phyloP scores from a whole-genome alignment of 2,797 vertebrate species.

The Mastacembelus armatus region DNA sequence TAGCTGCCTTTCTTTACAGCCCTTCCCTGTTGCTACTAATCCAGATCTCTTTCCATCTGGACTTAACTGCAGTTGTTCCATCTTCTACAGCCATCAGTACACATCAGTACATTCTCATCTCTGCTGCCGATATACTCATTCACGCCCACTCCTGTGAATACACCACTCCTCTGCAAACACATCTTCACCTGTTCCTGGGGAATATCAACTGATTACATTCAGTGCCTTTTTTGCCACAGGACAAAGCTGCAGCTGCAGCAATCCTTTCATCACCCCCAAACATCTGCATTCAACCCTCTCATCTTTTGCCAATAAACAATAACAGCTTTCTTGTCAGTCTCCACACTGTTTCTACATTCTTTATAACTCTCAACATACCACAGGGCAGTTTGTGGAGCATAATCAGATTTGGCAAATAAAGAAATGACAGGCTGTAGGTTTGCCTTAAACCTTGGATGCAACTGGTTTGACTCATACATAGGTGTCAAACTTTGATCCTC shows the following conservation, averaged over 20 bases:
- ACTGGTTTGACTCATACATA: constrained; percentile 2
- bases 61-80: not conserved
- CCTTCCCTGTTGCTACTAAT: not conserved
- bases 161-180: not conserved
- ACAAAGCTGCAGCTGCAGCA: constrained; percentile 1
- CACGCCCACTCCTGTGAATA: not conserved
- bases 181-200: not conserved
- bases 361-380: no score
- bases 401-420: not conserved
- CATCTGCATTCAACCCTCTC: constrained; percentile 21
- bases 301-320: constrained; percentile 25
- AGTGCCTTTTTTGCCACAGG: not conserved
- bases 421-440: not conserved
- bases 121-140: not conserved
- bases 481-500: constrained; percentile 5
- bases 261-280: constrained; percentile 13
- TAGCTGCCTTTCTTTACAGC: not conserved
- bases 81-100: not conserved
- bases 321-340: not conserved
- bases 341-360: no score
- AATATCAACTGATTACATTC: not conserved
- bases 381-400: not conserved
- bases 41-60: no score
- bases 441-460: not conserved
- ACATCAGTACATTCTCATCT: not conserved